phyloP scores from a whole-genome alignment of 2,113 vertebrate genomes.

The Lanius ludovicianus region DNA sequence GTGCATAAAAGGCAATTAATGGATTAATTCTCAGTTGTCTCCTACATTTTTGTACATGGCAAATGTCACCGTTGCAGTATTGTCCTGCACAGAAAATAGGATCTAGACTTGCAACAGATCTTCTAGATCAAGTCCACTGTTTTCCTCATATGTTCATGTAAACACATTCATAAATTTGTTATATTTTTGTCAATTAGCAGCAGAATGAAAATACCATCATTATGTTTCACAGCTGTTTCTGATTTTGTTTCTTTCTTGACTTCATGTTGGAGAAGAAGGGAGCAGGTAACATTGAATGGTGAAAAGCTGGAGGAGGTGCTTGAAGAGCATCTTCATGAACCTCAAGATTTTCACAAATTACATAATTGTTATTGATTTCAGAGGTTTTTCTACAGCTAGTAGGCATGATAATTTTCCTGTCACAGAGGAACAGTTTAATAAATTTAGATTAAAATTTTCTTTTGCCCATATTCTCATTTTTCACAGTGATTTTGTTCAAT shows the following conservation, averaged over 20 bases:
- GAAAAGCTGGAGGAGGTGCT: background rate
- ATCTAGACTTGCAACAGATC: background rate
- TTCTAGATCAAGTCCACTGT: background rate
- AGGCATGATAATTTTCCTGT: background rate
- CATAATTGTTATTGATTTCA: background rate
- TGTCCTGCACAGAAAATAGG: background rate
- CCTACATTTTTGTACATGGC: background rate
- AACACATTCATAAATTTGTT: background rate
- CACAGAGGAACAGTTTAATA: background rate
- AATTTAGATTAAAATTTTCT: background rate
- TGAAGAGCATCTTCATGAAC: background rate
- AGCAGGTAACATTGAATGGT: background rate
- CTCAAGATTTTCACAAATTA: background rate
- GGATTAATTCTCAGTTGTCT: background rate
- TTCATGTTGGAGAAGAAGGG: background rate
- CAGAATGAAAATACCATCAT: background rate
- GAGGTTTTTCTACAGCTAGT: background rate
- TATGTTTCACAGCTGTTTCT: background rate
- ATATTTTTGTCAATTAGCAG: background rate
- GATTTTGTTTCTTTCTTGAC: background rate
- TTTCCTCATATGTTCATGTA: background rate
- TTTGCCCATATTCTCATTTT: background rate
- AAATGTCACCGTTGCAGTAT: background rate
- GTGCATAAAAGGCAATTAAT: background rate
- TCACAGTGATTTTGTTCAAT: background rate